Base-by-base conservation (phyloP, 2,888 invertebrate genomes). In the Taphrorychus bicolor region DNA sequence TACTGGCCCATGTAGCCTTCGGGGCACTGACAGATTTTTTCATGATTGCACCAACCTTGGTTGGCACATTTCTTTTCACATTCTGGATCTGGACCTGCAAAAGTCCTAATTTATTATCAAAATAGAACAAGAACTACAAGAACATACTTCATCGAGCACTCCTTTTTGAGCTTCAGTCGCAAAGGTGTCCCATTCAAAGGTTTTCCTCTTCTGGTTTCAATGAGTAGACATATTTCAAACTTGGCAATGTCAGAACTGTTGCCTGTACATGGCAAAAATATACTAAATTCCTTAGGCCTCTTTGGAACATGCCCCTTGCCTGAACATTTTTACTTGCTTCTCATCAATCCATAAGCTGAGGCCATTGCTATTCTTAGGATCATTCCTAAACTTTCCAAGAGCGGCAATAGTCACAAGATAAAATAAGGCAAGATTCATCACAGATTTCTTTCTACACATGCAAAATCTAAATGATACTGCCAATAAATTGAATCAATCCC, bases 1-100 rank as follows among this genome's bases (percentile, higher is more conserved):
- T 94, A 92, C 76, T 91, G 93, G 2, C 96, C 95, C 88, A 95
- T 91, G 79, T 95, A 95, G 5, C 95, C 95, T 78, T 93, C 93
- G 22, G 91, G 91, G 81, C 95, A 95, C 76, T 93, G 92, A 80
- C 94, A 94, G 69, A 93, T 91, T 81, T 92, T 91, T 75, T 92
- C 90, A 74, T 88, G 88, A 81, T 93, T 92, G 80, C 94, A 94
- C 87, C 91, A 89, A 0, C 93, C 93, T 73, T 92, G 91, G 80
- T 93, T 92, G 21, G 91, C 91, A 81, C 94, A 94, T 80, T 93
- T 93, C 80, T 91, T 89, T 82, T 92, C 92, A 83, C 94, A 94
- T 82, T 94, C 94, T 52, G 94, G 93, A 85, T 94, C 95, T 54
- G 94, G 92, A 80, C 91, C 93, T 92, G 16, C n/a, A 11, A 54